Percentiles rank a stretch among this genome's conserved stretches.
These are phyloP conservation scores for Oscheius sp. DNA, from an alignment of 2,888 invertebrate species.

Conservation along the genomic window DNA sequence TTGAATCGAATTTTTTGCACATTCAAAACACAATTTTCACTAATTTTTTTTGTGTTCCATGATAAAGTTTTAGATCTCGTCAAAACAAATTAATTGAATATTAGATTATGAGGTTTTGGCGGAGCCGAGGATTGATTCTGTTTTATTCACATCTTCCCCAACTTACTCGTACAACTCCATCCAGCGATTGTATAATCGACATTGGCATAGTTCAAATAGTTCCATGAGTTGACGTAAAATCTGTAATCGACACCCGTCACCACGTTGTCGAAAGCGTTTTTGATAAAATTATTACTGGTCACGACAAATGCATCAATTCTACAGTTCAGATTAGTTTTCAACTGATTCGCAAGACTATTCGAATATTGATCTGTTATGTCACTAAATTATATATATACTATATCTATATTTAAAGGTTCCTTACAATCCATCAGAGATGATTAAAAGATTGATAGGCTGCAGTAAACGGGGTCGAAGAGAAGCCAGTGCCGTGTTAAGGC, in stretches of 20 bases:
- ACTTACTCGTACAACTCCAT: conserved; percentile 22
- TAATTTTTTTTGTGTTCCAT: no score
- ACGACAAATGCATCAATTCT: conserved; percentile 24
- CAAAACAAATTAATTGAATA: no score
- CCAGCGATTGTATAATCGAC: conserved; percentile 5
- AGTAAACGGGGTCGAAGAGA: background rate
- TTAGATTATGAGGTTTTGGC: no score
- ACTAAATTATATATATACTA: conserved; percentile 9
- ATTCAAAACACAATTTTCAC: no score
- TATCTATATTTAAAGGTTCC: background rate
- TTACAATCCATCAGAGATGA: conserved; percentile 27
- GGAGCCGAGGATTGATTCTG: no score
- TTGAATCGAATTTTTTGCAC: no score
- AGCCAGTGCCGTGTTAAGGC: background rate
- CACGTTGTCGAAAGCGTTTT: conserved; percentile 4
- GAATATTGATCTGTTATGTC: conserved; percentile 17
- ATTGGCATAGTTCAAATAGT: background rate
- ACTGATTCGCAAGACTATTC: background rate
- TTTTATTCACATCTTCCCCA: no score
- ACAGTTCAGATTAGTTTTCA: conserved; percentile 8
- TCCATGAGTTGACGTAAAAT: background rate
- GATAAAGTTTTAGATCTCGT: no score
- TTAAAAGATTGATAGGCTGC: conserved; percentile 13
- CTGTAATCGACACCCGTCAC: background rate
- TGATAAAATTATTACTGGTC: background rate